Percentiles rank a stretch among this genome's conserved stretches.
These are phyloP conservation scores for Carpatolechia fugitivella DNA, from an alignment of 2,888 invertebrate genomes.

Conservation along the genomic window DNA sequence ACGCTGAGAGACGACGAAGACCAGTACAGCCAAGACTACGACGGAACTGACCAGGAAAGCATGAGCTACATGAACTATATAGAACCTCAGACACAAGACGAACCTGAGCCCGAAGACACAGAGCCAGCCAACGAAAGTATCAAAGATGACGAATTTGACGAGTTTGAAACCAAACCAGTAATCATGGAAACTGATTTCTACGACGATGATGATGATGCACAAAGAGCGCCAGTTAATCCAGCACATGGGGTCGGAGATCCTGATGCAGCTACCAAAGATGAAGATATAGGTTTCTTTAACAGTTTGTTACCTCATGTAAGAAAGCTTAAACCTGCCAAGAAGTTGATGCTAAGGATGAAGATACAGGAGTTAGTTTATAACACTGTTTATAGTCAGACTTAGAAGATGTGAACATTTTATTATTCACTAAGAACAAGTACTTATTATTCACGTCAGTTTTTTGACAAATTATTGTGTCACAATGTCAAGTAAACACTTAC, in stretches of 20 bases:
- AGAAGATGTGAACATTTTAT: conserved; percentile 12
- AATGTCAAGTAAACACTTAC: too few relatives aligned
- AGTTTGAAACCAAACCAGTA: conserved; percentile 70
- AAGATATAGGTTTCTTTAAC: conserved; percentile 71
- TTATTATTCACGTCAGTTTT: too few relatives aligned
- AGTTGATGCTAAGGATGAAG: conserved; percentile 71
- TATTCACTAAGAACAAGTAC: too few relatives aligned
- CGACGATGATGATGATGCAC: conserved; percentile 66
- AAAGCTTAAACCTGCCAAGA: conserved; percentile 68
- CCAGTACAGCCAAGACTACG: conserved; percentile 44
- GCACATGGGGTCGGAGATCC: conserved; percentile 27
- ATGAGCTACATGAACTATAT: conserved; percentile 43
- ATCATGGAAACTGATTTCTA: conserved; percentile 72
- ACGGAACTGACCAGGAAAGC: conserved; percentile 40
- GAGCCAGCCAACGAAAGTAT: conserved; percentile 32
- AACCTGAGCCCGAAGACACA: conserved; percentile 16
- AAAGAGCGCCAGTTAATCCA: conserved; percentile 25
- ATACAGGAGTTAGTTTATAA: conserved; percentile 72
- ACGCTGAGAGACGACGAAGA: conserved; percentile 44
- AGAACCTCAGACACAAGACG: conserved; percentile 32
- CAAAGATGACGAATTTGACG: conserved; percentile 71
- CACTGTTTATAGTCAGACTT: conserved; percentile 66
- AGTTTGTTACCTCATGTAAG: conserved; percentile 69
- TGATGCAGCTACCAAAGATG: conserved; percentile 54
- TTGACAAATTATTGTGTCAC: too few relatives aligned